Conservation (phyloP, 2,888 invertebrate species). For the Bruchidius siliquastri region DNA sequence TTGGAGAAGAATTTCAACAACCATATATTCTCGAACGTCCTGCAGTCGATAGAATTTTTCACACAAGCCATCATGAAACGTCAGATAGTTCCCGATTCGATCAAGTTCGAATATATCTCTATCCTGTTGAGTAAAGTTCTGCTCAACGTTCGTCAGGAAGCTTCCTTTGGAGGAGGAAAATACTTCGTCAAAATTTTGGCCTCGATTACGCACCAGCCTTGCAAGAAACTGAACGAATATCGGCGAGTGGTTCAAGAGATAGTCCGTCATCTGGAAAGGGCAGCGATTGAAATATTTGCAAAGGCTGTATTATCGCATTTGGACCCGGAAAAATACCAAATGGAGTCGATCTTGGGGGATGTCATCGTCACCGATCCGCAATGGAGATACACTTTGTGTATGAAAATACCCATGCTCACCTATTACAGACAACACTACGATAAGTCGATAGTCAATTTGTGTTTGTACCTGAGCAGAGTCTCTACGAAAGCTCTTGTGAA, state of each 20-base stretch:
- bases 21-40: slow-evolving; percentile 56
- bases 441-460: slow-evolving; percentile 55
- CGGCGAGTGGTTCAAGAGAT: slow-evolving; percentile 51
- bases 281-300: slow-evolving; percentile 57
- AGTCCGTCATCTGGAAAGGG: slow-evolving; percentile 53
- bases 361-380: slow-evolving; percentile 50
- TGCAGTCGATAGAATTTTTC: slow-evolving; percentile 60
- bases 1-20: slow-evolving; percentile 55
- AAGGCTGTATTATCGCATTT: slow-evolving; percentile 54
- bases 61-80: slow-evolving; percentile 41
- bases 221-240: slow-evolving; percentile 43
- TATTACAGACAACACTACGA: slow-evolving; percentile 47
- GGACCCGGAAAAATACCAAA: slow-evolving; percentile 47
- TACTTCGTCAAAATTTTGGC: slow-evolving; percentile 55
- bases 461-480: slow-evolving; percentile 55
- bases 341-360: slow-evolving; percentile 52
- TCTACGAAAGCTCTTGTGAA: slow-evolving; percentile 40
- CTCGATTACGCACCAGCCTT: slow-evolving; percentile 48
- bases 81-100: slow-evolving; percentile 38
- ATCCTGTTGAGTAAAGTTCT: slow-evolving; percentile 58
- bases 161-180: slow-evolving; percentile 48
- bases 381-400: slow-evolving; percentile 65
- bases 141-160: slow-evolving; percentile 52
- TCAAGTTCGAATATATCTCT: slow-evolving; percentile 26
- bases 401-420: slow-evolving; percentile 57